Conservation (phyloP, 2,113 vertebrate species). For the Oncorhynchus masou region DNA sequence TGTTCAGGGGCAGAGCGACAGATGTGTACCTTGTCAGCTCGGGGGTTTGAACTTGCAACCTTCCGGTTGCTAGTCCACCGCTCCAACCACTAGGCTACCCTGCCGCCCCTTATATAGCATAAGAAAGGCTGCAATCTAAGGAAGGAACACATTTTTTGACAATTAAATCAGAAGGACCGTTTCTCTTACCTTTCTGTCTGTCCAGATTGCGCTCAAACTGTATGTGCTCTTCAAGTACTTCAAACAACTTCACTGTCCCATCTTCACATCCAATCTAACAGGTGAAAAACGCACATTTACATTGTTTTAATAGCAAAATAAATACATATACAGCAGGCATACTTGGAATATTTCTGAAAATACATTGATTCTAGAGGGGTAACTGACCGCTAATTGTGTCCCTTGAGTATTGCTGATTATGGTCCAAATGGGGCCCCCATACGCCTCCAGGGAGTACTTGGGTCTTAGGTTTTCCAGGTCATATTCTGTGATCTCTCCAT, state of each 20-base stretch:
- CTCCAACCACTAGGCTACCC: too few relatives aligned
- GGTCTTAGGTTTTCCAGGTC: constrained; percentile 80
- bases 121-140: too few relatives aligned
- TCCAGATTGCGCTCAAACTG: constrained; percentile 88
- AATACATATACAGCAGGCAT: not conserved
- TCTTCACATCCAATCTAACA: constrained; percentile 90
- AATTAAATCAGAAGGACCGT: not conserved
- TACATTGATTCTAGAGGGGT: not conserved
- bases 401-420: constrained; percentile 74
- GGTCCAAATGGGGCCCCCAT: constrained; percentile 92
- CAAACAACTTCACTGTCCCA: constrained; percentile 90
- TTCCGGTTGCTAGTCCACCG: too few relatives aligned
- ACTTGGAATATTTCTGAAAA: not conserved
- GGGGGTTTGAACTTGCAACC: too few relatives aligned
- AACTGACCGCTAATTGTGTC: constrained; percentile 83
- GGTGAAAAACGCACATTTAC: not conserved
- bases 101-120: too few relatives aligned
- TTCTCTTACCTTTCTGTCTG: constrained; percentile 83
- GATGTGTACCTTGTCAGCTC: too few relatives aligned
- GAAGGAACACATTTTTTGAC: too few relatives aligned
- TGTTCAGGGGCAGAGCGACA: too few relatives aligned
- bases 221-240: constrained; percentile 76
- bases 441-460: constrained; percentile 75
- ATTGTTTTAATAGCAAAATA: too few relatives aligned
- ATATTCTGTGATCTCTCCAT: constrained; percentile 85